A percentile compares a stretch with the other conserved stretches of the same genome.
Conservation (phyloP, 2,888 invertebrate species). For the Melanostoma mellinum region DNA sequence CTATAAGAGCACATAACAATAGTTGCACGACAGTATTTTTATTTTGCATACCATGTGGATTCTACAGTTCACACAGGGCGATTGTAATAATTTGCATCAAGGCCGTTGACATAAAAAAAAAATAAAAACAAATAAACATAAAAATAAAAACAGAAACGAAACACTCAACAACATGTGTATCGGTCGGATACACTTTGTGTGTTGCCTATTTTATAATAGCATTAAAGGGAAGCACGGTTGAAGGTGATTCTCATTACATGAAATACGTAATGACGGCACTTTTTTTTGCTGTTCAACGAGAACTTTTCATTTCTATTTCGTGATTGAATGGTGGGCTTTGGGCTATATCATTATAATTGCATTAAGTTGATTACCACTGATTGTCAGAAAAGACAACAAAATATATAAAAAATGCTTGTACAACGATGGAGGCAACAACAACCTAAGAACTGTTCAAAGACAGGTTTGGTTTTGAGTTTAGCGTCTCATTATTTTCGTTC, state of each 20-base stretch:
- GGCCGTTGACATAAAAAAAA: constrained; percentile 67
- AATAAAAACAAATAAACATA: constrained; percentile 3
- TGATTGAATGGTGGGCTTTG: constrained; percentile 42
- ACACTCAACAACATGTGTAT: constrained; percentile 38
- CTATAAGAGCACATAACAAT: constrained; percentile 11
- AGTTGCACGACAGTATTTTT: constrained; percentile 44
- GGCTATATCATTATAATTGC: constrained; percentile 51
- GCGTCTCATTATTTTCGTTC: too few species aligned
- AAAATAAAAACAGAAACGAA: not conserved
- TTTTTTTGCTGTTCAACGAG: constrained; percentile 21
- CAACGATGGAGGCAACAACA: too few species aligned
- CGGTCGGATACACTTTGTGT: constrained; percentile 58
- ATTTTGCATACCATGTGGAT: constrained; percentile 52
- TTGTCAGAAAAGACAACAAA: constrained; percentile 7
- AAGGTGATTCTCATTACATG: constrained; percentile 68
- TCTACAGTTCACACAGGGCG: constrained; percentile 58
- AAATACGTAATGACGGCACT: constrained; percentile 49
- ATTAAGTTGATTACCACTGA: constrained; percentile 45
- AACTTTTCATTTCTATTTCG: constrained; percentile 56
- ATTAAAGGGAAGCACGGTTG: constrained; percentile 59
- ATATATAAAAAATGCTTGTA: not conserved
- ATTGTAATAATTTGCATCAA: constrained; percentile 71
- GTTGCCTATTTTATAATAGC: constrained; percentile 59
- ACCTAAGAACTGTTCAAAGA: too few species aligned
- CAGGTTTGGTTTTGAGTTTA: too few species aligned